Conservation (phyloP, 2,797 vertebrate genomes). For the Muscicapa comitata region DNA sequence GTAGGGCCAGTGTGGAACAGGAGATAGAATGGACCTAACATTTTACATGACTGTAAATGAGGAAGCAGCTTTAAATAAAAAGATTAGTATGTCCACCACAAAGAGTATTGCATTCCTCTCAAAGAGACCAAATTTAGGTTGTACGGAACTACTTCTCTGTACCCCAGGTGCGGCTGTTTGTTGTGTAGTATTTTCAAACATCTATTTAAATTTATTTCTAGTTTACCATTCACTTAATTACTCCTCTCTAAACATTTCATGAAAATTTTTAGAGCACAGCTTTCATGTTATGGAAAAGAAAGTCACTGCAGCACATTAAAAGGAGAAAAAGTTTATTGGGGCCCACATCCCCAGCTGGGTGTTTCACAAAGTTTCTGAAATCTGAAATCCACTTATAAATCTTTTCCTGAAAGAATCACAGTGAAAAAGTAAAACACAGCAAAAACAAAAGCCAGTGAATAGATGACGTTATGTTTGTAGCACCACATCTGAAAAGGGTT, state of each 20-base stretch:
- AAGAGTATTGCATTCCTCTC: conserved; percentile 24
- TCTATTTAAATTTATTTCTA: conserved; percentile 44
- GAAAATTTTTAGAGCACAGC: background rate
- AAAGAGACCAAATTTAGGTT: conserved; percentile 25
- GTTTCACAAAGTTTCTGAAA: background rate
- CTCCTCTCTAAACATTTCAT: background rate
- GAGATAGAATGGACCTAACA: conserved; percentile 15
- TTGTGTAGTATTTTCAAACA: conserved; percentile 45
- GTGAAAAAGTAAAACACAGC: background rate
- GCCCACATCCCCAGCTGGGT: background rate
- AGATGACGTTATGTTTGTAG: background rate
- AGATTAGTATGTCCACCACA: conserved; percentile 30
- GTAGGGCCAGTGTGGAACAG: conserved; percentile 9
- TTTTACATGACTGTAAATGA: conserved; percentile 49
- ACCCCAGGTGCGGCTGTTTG: background rate
- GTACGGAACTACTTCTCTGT: conserved; percentile 20
- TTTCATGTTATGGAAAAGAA: background rate
- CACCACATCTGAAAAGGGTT: background rate
- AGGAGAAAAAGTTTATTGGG: background rate
- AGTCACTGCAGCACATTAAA: background rate
- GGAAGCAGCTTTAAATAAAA: conserved; percentile 56
- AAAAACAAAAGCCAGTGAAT: background rate
- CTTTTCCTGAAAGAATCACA: background rate
- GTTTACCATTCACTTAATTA: conserved; percentile 26
- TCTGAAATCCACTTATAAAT: background rate